Conservation (phyloP, 2,888 invertebrate species). For the Acleris sparsana region DNA sequence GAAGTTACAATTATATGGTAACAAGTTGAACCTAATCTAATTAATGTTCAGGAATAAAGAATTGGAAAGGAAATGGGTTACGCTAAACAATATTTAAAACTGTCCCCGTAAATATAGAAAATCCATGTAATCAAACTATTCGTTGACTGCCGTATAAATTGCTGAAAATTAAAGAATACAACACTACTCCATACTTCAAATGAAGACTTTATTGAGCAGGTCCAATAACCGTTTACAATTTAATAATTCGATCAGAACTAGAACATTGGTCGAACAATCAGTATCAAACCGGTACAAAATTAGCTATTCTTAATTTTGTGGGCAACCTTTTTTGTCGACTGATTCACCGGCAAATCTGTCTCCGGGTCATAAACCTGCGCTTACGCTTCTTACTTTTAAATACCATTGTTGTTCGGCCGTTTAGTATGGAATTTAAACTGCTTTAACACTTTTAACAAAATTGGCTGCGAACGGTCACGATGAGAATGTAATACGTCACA, state of each 20-base stretch:
- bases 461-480: too few species aligned
- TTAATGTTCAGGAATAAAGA: too few species aligned
- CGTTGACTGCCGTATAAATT: too few species aligned
- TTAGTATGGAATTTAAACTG: conserved; percentile 32
- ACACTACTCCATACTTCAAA: neutral
- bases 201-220: too few species aligned
- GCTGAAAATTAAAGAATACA: too few species aligned
- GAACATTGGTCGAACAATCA: conserved; percentile 24
- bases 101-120: too few species aligned
- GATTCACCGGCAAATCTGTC: conserved; percentile 52
- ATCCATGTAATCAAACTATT: too few species aligned
- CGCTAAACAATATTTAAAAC: too few species aligned
- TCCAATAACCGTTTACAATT: conserved; percentile 21
- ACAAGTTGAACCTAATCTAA: too few species aligned
- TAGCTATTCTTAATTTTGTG: conserved; percentile 27
- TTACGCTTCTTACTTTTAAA: conserved; percentile 37
- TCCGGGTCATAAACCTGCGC: conserved; percentile 64
- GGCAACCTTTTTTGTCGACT: conserved; percentile 25
- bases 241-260: conserved; percentile 25
- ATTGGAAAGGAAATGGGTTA: too few species aligned
- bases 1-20: too few species aligned
- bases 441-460: conserved; percentile 25
- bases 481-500: too few species aligned
- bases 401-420: conserved; percentile 37
- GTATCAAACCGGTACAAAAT: conserved; percentile 31